Evolutionary conservation across 2,113 vertebrate genomes (phyloP), one percentile per base, ranked within the genome.

Genomic region (Xenopus borealis): DNA sequence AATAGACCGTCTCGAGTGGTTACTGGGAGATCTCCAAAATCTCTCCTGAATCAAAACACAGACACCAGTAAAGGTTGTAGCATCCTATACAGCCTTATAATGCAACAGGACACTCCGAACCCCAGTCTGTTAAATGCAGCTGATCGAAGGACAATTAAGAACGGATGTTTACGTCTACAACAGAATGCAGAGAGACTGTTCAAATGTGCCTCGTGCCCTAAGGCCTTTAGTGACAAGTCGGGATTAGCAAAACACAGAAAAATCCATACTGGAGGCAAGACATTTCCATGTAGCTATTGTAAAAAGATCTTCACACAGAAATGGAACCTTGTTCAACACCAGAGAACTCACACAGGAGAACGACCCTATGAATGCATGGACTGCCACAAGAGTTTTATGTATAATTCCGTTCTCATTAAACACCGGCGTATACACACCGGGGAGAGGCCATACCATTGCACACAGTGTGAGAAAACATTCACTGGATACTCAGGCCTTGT

Each of bases 331-430:
- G 69, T 55, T 20, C 70, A 72, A 23, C 79, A 75, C 61, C 69
- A 44, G 62, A 65, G 12, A 0, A 69, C 17, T 3, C 74, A 66
- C 20, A 5, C 73, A 0, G 53, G 52, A 0, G 81, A 83, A 66
- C 71, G 65, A 69, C 72, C 80, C 3, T 80, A 78, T 72, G 44
- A 69, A 52, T 83, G 83, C 7, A 46, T 75, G 78, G 86, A 20
- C 80, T 83, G 85, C 0, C 47, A 66, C 58, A 58, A 57, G 71
- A 64, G 12, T 67, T 81, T 82, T 69, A n/a, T 69, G 52, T 80
- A 68, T 45, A 62, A 58, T 68, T 72, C 72, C 0, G 79, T 67
- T 20, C 70, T 81, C 69, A 75, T 67, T 13, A n/a, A 76, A 68
- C 83, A 83, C 72, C 79, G 67, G 66, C 5, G 8, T 9, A 40